Evolutionary conservation across 2,888 invertebrate species (phyloP), one percentile per base, ranked within the genome.

Genomic region (Ophion slaviceki): DNA sequence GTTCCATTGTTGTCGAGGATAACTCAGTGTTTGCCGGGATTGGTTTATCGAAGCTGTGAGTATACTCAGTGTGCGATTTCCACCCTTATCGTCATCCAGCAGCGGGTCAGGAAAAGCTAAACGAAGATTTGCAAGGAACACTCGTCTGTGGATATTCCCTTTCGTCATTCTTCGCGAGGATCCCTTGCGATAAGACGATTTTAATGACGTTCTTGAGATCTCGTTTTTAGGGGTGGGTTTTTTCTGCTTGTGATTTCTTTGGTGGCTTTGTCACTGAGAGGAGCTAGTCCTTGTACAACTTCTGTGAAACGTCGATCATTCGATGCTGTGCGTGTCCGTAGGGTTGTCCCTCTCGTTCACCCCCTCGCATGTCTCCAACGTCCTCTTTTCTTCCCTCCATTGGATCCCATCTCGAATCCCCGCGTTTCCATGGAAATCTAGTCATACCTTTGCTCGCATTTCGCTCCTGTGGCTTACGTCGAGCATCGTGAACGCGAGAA

Each of bases 341-440:
- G 61, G 74, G 36, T 76, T 17, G 36, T 70, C 47, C 14, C 64
- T 20, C 20, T 53, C 71, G 32, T 2, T n/a, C 71, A 24, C 57
- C 40, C 14, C 62, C 36, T 70, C 76, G 40, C 24, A 20, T 70
- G 74, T 66, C 47, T 47, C 72, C 53, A 10, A 47, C 66, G 57
- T 72, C 67, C 67, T 68, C 62, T 36, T 61, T 79, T 40, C 36
- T 11, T 74, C 47, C 53, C 59, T 76, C 76, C 68, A 53, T 32
- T 68, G 80, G 47, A 77, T 82, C 77, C 57, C 72, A 72, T 62
- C 72, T 80, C 40, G 61, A 72, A 71, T 82, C 76, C 53, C 74
- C 67, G 68, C 87, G 88, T 88, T 88, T 84, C 88, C 88, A 88
- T 88, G 88, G 88, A 80, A 84, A 88, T 88, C 82, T 82, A 77